Evolutionary conservation across 2,888 invertebrate genomes (phyloP).

Genomic region (Idaea dimidiata): DNA sequence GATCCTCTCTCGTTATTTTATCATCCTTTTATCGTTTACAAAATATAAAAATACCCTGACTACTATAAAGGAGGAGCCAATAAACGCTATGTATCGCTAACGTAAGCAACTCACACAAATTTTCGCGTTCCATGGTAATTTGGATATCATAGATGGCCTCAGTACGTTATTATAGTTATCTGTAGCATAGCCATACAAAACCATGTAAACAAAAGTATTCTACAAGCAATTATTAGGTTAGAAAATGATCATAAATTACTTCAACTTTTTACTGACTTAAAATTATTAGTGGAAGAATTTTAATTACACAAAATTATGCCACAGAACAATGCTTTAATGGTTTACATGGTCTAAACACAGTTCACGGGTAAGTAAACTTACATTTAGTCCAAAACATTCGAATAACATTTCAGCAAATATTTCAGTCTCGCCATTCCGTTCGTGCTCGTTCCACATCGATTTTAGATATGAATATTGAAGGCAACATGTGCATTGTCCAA

Average conservation of each 20-base stretch:
- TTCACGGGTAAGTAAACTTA: background rate
- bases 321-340: background rate
- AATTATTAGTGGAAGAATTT: background rate
- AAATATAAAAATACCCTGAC: too few relatives aligned
- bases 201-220: background rate
- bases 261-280: background rate
- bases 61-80: too few relatives aligned
- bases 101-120: too few relatives aligned
- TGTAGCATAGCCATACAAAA: too few relatives aligned
- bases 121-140: too few relatives aligned
- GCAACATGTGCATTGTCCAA: constrained; percentile 58
- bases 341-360: background rate
- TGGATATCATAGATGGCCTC: too few relatives aligned
- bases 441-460: constrained; percentile 50
- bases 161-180: too few relatives aligned
- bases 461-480: constrained; percentile 49
- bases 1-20: too few relatives aligned
- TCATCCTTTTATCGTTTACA: too few relatives aligned
- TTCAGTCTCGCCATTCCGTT: constrained; percentile 37
- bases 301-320: background rate
- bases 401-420: constrained; percentile 57
- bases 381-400: constrained; percentile 46
- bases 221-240: background rate
- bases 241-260: background rate
- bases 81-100: too few relatives aligned